A percentile compares a stretch with the other conserved stretches of the same genome.
phyloP scores from a whole-genome alignment of 2,797 vertebrate species.

The Chelmon rostratus region DNA sequence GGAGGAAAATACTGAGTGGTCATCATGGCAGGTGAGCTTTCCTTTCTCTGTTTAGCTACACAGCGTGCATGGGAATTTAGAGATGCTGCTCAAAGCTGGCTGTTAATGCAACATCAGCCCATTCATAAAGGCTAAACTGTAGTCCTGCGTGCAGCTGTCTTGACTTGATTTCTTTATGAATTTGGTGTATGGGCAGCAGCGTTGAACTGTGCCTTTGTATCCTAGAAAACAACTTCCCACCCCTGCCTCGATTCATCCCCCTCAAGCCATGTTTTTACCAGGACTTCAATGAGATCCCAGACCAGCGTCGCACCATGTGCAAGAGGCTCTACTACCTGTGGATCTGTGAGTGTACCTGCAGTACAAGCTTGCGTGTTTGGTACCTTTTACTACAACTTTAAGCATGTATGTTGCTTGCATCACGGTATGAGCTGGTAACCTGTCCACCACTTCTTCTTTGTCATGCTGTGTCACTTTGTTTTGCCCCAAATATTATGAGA shows the following conservation, averaged over 20 bases:
- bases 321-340: slow-evolving; percentile 94
- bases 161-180: slow-evolving; percentile 26
- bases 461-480: slow-evolving; percentile 54
- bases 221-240: slow-evolving; percentile 95
- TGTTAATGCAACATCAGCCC: neutral
- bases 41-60: neutral
- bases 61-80: neutral
- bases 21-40: slow-evolving; percentile 84
- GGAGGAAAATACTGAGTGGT: slow-evolving; percentile 45
- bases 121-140: neutral
- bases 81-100: neutral
- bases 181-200: slow-evolving; percentile 16
- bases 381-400: neutral
- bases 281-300: slow-evolving; percentile 95
- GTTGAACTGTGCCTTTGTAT: slow-evolving; percentile 37
- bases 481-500: slow-evolving; percentile 74
- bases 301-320: slow-evolving; percentile 90
- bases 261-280: slow-evolving; percentile 98
- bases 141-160: slow-evolving; percentile 19
- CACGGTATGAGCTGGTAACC: slow-evolving; percentile 8
- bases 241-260: slow-evolving; percentile 92
- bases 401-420: neutral
- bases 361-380: neutral
- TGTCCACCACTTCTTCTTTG: slow-evolving; percentile 6
- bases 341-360: slow-evolving; percentile 89